Percentiles rank a stretch among this genome's conserved stretches.
Conservation (phyloP, 1,140 invertebrate species). For the Orius laevigatus region DNA sequence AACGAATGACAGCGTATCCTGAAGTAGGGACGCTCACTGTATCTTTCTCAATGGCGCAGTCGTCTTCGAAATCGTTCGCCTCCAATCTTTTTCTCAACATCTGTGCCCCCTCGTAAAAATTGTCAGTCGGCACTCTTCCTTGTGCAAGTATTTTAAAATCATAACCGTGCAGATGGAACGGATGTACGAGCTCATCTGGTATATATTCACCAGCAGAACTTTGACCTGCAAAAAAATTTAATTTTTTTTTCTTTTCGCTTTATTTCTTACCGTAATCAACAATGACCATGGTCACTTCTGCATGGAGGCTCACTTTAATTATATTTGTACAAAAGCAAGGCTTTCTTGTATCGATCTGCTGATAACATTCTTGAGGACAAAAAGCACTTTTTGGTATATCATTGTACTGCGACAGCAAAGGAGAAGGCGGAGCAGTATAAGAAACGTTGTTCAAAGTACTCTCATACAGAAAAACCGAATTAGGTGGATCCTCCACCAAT, state of each 20-base stretch:
- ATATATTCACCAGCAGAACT: too few relatives aligned
- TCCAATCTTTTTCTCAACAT: conserved; percentile 1
- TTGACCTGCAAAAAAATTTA: not conserved
- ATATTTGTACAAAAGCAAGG: conserved; percentile 15
- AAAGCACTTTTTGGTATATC: conserved; percentile 23
- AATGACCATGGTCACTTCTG: conserved; percentile 16
- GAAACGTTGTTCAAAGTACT: conserved; percentile 31
- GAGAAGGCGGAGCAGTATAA: conserved; percentile 27
- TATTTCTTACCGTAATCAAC: conserved; percentile 16
- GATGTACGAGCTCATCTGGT: conserved; percentile 45
- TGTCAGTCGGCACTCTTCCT: conserved; percentile 7
- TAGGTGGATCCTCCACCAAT: too few relatives aligned
- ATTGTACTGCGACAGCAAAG: conserved; percentile 31
- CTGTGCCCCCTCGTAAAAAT: not conserved
- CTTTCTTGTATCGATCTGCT: not conserved
- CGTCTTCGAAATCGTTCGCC: conserved; percentile 38
- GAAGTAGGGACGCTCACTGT: conserved; percentile 78
- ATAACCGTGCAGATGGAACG: conserved; percentile 79
- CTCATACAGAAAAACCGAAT: too few relatives aligned
- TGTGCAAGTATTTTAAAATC: conserved; percentile 47
- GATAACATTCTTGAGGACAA: conserved; percentile 11
- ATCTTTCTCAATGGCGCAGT: conserved; percentile 65
- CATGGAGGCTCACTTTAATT: conserved; percentile 12
- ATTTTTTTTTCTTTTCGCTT: too few relatives aligned
- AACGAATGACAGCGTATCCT: conserved; percentile 46